Evolutionary conservation across 2,888 invertebrate species (phyloP), one percentile per base, ranked within the genome.

Genomic region (Cryptus armator): DNA sequence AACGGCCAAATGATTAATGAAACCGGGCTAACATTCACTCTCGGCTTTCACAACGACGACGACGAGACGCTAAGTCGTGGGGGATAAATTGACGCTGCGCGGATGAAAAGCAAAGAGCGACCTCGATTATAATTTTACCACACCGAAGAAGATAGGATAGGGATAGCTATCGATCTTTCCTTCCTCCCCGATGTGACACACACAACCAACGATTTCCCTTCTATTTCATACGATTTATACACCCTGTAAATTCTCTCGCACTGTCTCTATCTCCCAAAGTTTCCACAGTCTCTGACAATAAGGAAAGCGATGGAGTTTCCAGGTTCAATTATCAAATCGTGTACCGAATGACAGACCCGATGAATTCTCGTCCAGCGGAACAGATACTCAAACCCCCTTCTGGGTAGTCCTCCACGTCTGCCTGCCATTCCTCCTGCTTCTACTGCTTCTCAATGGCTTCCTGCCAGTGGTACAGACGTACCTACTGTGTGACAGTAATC

Each of bases 1-100:
- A 37, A 83, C 44, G 71, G 51, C 75, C 85, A 67, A 87, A 87
- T 87, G 86, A 87, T 87, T 87, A 87, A 87, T 87, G 86, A 81
- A 81, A 81, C 67, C 32, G 48, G 59, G 77, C 78, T 68, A 77
- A 79, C 79, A 82, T 82, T 85, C 72, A 62, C 75, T 75, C 53
- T 62, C 68, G 48, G 51, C 62, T 75, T 64, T 66, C 64, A 32
- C 48, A 29, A 48, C 48, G 48, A 71, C 32, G 48, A 74, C 32
- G 62, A 75, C 37, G 53, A 66, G 37, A 37, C 24, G 51, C 64
- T 37, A 12, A 66, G 66, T 32, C 51, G 19, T 43, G 66, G 24
- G 32, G 24, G 37, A 24, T 24, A 48, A 19, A 37, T 51, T 66
- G 46, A 43, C 66, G 64, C 48, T 68, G 2, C n/a, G 46, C 5